phyloP scores from a whole-genome alignment of 2,888 invertebrate genomes.

The Ormyrus rosae region DNA sequence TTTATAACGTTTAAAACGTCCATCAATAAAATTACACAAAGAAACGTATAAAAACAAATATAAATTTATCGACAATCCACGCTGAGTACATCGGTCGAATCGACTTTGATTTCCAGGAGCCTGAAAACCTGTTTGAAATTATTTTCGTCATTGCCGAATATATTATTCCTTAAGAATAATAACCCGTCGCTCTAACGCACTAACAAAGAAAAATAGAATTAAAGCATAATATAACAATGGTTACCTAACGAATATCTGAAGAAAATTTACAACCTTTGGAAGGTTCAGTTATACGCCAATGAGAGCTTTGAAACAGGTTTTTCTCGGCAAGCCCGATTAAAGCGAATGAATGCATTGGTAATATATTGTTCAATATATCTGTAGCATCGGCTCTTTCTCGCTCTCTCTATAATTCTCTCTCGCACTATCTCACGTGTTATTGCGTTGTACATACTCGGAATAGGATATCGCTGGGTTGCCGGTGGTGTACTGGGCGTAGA shows the following conservation, averaged over 20 bases:
- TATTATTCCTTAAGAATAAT: conserved; percentile 18
- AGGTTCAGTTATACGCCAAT: conserved; percentile 41
- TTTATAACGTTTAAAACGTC: conserved; percentile 42
- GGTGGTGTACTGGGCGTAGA: conserved; percentile 74
- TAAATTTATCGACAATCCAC: conserved; percentile 50
- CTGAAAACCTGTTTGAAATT: conserved; percentile 42
- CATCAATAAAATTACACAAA: conserved; percentile 47
- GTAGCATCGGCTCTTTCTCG: conserved; percentile 23
- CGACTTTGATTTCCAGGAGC: conserved; percentile 41
- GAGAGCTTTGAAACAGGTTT: conserved; percentile 48
- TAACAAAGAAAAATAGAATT: conserved; percentile 5
- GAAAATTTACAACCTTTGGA: conserved; percentile 46
- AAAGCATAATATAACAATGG: conserved; percentile 35
- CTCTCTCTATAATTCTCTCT: conserved; percentile 33
- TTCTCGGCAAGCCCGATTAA: conserved; percentile 22
- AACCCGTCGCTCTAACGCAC: conserved; percentile 21
- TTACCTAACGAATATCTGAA: conserved; percentile 4
- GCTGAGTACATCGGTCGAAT: conserved; percentile 51
- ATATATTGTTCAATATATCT: conserved; percentile 17
- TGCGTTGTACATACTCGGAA: conserved; percentile 73
- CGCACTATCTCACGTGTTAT: conserved; percentile 62
- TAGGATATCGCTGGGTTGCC: conserved; percentile 71
- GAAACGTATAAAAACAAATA: conserved; percentile 40
- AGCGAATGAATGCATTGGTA: conserved; percentile 13
- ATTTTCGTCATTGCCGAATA: conserved; percentile 31